Evolutionary conservation across 2,888 invertebrate genomes (phyloP).

Genomic region (Bombylius discolor): DNA sequence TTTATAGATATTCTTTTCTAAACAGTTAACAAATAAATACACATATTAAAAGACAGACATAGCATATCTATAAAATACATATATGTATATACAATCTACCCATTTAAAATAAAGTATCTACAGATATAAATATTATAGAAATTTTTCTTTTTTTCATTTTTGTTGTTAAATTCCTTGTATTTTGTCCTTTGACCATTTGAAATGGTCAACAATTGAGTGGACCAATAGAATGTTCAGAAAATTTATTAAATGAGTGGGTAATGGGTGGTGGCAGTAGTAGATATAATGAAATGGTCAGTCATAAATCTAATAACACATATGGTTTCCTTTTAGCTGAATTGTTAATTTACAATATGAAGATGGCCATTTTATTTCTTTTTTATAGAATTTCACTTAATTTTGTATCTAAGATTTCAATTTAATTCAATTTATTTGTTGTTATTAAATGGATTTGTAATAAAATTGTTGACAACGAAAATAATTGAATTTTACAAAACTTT

Average conservation of each 20-base stretch:
- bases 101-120: neutral
- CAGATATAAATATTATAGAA: neutral
- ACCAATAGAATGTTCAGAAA: conserved; percentile 11
- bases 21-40: too few species aligned
- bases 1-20: neutral
- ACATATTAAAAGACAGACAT: too few species aligned
- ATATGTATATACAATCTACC: neutral
- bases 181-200: neutral
- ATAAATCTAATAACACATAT: neutral
- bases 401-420: too few species aligned
- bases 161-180: neutral
- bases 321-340: neutral
- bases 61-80: neutral
- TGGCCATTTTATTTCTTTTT: too few species aligned
- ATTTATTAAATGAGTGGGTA: too few species aligned
- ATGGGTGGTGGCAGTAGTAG: neutral
- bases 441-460: too few species aligned
- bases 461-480: too few species aligned
- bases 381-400: too few species aligned
- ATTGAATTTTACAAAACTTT: too few species aligned
- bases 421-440: too few species aligned
- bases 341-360: neutral
- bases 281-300: neutral
- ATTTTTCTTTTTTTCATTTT: neutral
- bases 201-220: conserved; percentile 8